These are phyloP conservation scores for Cyclina sinensis DNA, from an alignment of 1,140 invertebrate species.

Conservation along the genomic window DNA sequence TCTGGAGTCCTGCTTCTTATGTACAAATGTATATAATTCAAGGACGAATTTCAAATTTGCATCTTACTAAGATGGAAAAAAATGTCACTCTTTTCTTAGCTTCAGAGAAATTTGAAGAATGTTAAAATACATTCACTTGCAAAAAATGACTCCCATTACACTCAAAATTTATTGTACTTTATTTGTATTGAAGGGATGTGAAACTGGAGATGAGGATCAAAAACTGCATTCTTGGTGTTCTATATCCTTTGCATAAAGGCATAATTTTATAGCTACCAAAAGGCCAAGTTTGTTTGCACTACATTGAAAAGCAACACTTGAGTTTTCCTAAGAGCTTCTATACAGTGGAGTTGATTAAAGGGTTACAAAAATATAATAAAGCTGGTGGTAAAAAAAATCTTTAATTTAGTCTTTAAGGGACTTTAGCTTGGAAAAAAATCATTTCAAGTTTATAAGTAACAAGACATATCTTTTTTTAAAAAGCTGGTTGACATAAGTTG, in stretches of 20 bases:
- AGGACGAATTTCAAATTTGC: no score
- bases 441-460: no score
- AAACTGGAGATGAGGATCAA: neutral
- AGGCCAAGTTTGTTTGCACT: slow-evolving; percentile 9
- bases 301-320: neutral
- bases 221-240: neutral
- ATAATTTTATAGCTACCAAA: neutral
- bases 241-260: neutral
- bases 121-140: neutral
- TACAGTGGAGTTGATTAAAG: neutral
- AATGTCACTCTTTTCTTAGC: no score
- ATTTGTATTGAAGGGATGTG: neutral
- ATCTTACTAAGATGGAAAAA: no score
- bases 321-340: neutral
- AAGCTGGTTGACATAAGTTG: no score
- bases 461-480: no score
- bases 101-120: neutral
- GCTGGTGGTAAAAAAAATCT: no score
- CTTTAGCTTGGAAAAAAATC: no score
- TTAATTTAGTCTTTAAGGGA: no score
- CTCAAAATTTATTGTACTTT: neutral
- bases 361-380: neutral
- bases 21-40: no score
- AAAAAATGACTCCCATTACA: neutral
- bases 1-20: no score